Evolutionary conservation across 2,797 vertebrate species (phyloP).

Genomic region (Geotrypetes seraphini): DNA sequence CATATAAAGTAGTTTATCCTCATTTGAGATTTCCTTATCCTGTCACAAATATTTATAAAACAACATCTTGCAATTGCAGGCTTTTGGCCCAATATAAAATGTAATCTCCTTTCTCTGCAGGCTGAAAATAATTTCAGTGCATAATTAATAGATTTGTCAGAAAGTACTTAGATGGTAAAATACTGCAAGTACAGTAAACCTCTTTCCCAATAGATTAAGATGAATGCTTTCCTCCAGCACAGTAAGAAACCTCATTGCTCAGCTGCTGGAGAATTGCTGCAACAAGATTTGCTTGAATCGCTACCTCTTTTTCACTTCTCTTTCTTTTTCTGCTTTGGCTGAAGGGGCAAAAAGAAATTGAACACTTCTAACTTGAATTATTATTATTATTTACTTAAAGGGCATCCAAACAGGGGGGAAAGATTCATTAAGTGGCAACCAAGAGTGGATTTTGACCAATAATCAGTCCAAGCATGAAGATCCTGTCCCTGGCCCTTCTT

Average conservation of each 20-base stretch:
- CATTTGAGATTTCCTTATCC: no score
- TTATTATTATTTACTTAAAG: slow-evolving; percentile 43
- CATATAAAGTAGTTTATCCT: no score
- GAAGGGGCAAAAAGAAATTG: slow-evolving; percentile 25
- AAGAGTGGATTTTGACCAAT: no score
- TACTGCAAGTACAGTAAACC: slow-evolving; percentile 31
- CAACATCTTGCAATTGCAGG: slow-evolving; percentile 1
- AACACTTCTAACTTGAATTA: slow-evolving; percentile 25
- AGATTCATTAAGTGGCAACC: not conserved
- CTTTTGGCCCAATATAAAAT: slow-evolving; percentile 25
- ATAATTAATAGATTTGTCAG: slow-evolving; percentile 59
- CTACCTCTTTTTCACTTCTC: slow-evolving; percentile 22
- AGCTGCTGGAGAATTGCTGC: slow-evolving; percentile 27
- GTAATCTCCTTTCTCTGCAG: slow-evolving; percentile 34
- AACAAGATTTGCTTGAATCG: slow-evolving; percentile 30
- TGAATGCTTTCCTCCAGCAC: slow-evolving; percentile 40
- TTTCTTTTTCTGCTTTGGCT: slow-evolving; percentile 20
- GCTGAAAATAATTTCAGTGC: slow-evolving; percentile 48
- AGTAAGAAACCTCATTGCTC: slow-evolving; percentile 40
- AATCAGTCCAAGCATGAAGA: no score
- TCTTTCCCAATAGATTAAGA: slow-evolving; percentile 50
- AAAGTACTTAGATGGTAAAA: slow-evolving; percentile 54
- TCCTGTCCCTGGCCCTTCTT: no score
- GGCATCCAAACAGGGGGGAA: slow-evolving; percentile 28
- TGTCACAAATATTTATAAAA: not conserved